A percentile compares a stretch with the other conserved stretches of the same genome.
phyloP scores from a whole-genome alignment of 2,888 invertebrate genomes.

The Ichneumoninae sp. region DNA sequence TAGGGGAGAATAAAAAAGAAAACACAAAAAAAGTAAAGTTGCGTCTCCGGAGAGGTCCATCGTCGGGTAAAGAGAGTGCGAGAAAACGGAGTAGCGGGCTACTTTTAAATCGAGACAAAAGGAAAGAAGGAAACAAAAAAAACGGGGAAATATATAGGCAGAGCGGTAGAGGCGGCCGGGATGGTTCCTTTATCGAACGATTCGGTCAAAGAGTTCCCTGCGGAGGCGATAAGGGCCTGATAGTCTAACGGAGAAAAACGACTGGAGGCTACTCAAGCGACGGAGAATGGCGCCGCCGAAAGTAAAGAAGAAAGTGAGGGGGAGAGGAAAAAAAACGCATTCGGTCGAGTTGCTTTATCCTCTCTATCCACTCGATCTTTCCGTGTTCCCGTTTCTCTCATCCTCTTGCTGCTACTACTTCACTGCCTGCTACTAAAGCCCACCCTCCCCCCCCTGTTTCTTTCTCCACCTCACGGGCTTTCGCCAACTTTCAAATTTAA shows the following conservation, averaged over 20 bases:
- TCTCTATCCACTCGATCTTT: constrained; percentile 44
- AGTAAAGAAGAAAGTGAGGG: constrained; percentile 42
- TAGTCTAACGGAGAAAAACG: constrained; percentile 72
- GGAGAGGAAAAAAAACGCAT: constrained; percentile 34
- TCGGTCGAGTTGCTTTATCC: constrained; percentile 62
- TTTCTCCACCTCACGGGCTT: constrained; percentile 35
- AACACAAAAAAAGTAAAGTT: constrained; percentile 60
- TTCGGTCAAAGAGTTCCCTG: constrained; percentile 81
- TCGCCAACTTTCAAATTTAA: constrained; percentile 76
- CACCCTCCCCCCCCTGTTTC: constrained; percentile 47
- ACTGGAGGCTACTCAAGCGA: constrained; percentile 43
- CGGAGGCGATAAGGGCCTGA: constrained; percentile 79
- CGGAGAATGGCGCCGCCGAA: constrained; percentile 32
- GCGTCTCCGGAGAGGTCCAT: constrained; percentile 68
- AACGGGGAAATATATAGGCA: constrained; percentile 66
- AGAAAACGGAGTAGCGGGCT: constrained; percentile 64
- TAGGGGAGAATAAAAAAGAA: constrained; percentile 10
- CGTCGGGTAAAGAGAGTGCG: constrained; percentile 72
- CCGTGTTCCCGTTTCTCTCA: constrained; percentile 33
- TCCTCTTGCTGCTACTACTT: constrained; percentile 19
- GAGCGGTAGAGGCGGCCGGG: constrained; percentile 63
- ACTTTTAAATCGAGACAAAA: constrained; percentile 77
- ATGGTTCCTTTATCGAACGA: constrained; percentile 81
- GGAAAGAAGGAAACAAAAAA: constrained; percentile 11
- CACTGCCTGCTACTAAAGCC: constrained; percentile 39